phyloP scores from a whole-genome alignment of 2,888 invertebrate genomes.

The Tinea semifulvella region DNA sequence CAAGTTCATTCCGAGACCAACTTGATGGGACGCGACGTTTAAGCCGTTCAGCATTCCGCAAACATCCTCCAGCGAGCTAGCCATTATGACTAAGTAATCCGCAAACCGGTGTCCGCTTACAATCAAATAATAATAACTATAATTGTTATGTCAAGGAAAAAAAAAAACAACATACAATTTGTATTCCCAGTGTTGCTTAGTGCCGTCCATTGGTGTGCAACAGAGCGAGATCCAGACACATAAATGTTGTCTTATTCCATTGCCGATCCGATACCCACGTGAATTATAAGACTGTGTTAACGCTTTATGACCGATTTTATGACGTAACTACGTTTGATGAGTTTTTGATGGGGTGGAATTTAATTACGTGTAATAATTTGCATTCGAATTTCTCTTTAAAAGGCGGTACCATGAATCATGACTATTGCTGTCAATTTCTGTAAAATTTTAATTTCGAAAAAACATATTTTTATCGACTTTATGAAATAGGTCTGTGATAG shows the following conservation, averaged over 20 bases:
- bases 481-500: not conserved
- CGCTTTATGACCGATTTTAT: constrained; percentile 27
- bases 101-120: no score
- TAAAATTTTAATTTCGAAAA: no score
- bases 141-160: no score
- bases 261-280: constrained; percentile 26
- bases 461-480: no score
- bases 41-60: no score
- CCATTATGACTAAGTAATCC: no score
- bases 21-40: no score
- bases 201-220: not conserved
- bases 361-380: constrained; percentile 12
- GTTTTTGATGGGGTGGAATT: constrained; percentile 25
- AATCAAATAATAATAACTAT: no score
- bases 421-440: no score
- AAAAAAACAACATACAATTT: not conserved
- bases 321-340: constrained; percentile 40
- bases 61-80: no score
- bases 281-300: constrained; percentile 35
- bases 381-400: constrained; percentile 24
- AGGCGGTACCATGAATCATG: no score
- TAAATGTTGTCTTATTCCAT: constrained; percentile 8
- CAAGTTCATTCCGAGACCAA: no score
- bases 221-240: constrained; percentile 9
- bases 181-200: not conserved